Percentiles rank a stretch among this genome's conserved stretches.
phyloP scores from a whole-genome alignment of 2,888 invertebrate species.

The Clanis bilineata region DNA sequence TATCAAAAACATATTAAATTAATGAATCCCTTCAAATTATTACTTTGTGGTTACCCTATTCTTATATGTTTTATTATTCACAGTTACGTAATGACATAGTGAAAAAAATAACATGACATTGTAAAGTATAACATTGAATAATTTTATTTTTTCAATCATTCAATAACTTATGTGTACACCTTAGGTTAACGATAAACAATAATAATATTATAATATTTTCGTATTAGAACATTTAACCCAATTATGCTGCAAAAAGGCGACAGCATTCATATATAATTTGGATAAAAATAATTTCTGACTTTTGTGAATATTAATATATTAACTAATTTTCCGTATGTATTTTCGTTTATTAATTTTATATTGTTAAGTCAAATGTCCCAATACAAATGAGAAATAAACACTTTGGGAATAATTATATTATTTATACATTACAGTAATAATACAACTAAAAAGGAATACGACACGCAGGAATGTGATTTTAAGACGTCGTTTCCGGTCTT shows the following conservation, averaged over 20 bases:
- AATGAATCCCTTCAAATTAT: too few relatives aligned
- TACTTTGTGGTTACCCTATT: too few relatives aligned
- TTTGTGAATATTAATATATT: too few relatives aligned
- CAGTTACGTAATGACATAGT: background rate
- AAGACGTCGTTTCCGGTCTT: background rate
- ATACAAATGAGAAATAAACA: slow-evolving; percentile 26
- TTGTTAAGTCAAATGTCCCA: slow-evolving; percentile 24
- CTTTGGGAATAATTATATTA: slow-evolving; percentile 26
- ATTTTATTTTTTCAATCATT: slow-evolving; percentile 53
- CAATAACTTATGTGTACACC: slow-evolving; percentile 45
- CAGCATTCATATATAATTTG: too few relatives aligned
- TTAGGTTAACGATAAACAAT: slow-evolving; percentile 15
- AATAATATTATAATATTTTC: slow-evolving; percentile 16
- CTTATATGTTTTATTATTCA: too few relatives aligned
- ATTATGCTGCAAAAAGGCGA: too few relatives aligned
- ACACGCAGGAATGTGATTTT: background rate
- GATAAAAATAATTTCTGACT: too few relatives aligned
- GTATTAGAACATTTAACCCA: slow-evolving; percentile 24
- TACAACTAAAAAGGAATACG: slow-evolving; percentile 19
- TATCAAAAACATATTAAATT: too few relatives aligned
- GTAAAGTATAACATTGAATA: slow-evolving; percentile 52
- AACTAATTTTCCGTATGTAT: too few relatives aligned
- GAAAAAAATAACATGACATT: slow-evolving; percentile 22
- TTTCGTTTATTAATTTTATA: too few relatives aligned
- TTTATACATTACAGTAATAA: slow-evolving; percentile 19